A percentile compares a stretch with the other conserved stretches of the same genome.
Evolutionary conservation across 2,797 vertebrate genomes (phyloP).

Genomic region (Botia kubotai): DNA sequence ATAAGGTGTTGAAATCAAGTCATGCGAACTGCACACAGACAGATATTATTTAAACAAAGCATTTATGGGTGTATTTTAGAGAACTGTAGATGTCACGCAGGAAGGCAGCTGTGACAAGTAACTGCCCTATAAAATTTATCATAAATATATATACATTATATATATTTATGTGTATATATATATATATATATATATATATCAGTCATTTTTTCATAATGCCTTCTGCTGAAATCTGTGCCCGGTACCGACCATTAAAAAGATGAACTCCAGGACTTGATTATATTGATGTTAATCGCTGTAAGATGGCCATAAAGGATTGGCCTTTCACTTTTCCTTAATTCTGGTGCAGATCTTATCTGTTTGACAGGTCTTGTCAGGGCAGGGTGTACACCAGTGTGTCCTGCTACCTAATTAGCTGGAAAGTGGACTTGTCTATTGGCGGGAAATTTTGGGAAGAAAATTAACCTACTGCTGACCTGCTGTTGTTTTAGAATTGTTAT

Average conservation of each 20-base stretch:
- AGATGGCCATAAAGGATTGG: slow-evolving; percentile 72
- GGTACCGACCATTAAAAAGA: slow-evolving; percentile 66
- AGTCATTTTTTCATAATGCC: background rate
- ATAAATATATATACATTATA: background rate
- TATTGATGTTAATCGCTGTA: slow-evolving; percentile 78
- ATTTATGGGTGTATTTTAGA: slow-evolving; percentile 20
- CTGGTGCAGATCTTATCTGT: slow-evolving; percentile 78
- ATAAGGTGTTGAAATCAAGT: slow-evolving; percentile 36
- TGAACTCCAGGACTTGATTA: slow-evolving; percentile 70
- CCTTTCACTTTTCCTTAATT: slow-evolving; percentile 76
- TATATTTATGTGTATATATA: too few relatives aligned
- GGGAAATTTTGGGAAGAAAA: background rate
- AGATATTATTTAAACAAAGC: background rate
- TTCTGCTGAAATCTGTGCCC: slow-evolving; percentile 15
- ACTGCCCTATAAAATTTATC: background rate
- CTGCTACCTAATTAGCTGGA: slow-evolving; percentile 71
- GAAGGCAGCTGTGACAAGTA: slow-evolving; percentile 1
- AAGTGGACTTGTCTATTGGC: too few relatives aligned
- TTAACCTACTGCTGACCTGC: background rate
- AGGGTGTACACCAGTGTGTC: slow-evolving; percentile 64
- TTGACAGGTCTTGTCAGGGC: slow-evolving; percentile 74
- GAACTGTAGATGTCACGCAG: background rate
- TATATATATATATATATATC: too few relatives aligned
- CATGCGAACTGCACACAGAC: background rate
- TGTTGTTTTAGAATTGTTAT: background rate